Base-by-base conservation (phyloP, 2,797 vertebrate genomes). In the Hydrocynus forskahlii region DNA sequence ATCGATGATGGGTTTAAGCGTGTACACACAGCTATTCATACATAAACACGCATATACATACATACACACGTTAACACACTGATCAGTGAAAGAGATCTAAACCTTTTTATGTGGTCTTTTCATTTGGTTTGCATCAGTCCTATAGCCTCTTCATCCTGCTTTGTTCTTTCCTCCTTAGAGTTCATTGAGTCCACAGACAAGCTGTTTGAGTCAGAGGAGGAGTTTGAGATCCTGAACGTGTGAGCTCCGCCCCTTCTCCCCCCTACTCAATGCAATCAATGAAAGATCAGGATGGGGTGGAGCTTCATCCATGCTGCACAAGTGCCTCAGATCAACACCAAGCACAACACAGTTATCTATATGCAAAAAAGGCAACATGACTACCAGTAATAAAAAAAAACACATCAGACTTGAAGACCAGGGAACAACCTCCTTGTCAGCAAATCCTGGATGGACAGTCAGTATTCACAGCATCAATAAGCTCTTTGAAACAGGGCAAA, bases 101-200 rank as follows among this genome's bases (percentile, higher is more conserved):
- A 63, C 23, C 60, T 16, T 63, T 29, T 35, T 35, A 8, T 59
- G 13, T 21, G 9, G 62, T 0, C 10, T 55, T 14, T 57, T 5
- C 10, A 52, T 52, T 67, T 25, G 40, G 50, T 74, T 55, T 60
- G 6, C 7, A 40, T 48, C 45, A 48, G 62, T n/a, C n/a, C 45
- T 50, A 21, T 52, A 54, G 55, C 54, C 14, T 7, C 50, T 25
- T 12, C 23, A 57, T 6, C 16, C 57, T 2, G 17, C 48, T 48
- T 64, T 9, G 87, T 88, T 87, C 82, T 21, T 77, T 75, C 75
- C 73, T 75, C 83, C 69, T 0, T 88, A 95, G 96, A 96, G 90
- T 95, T 97, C 84, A 96, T 96, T 78, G 96, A 96, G 86, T 96
- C 95, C 59, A 94, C 94, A 21, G 95, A 96, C 87, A 95, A 96